Evolutionary conservation across 2,888 invertebrate genomes (phyloP).

Genomic region (Cerastoderma edule): DNA sequence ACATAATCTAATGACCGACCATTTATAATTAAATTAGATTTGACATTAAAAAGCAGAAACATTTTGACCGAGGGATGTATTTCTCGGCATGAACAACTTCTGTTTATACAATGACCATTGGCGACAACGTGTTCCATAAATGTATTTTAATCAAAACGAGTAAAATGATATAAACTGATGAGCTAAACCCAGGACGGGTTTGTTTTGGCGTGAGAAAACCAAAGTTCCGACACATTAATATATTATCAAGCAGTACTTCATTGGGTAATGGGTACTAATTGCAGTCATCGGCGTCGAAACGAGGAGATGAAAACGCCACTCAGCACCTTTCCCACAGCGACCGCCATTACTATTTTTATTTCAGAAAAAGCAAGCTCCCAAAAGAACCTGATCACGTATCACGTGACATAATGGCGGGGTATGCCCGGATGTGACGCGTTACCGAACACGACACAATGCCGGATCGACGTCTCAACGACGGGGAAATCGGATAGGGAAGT

Average conservation of each 20-base stretch:
- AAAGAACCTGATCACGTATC: constrained; percentile 35
- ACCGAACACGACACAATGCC: constrained; percentile 6
- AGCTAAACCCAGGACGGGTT: no score
- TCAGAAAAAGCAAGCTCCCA: constrained; percentile 9
- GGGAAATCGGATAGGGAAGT: constrained; percentile 20
- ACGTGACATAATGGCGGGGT: constrained; percentile 52
- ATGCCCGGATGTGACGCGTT: constrained; percentile 45
- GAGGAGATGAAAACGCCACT: constrained; percentile 15
- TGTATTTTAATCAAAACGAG: no score
- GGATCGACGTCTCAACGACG: constrained; percentile 14
- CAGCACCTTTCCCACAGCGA: constrained; percentile 2
- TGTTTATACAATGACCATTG: no score
- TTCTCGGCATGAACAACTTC: no score
- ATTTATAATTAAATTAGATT: no score
- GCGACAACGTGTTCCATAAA: no score
- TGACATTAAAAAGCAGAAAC: no score
- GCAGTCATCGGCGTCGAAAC: not conserved
- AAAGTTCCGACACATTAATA: not conserved
- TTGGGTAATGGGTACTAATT: constrained; percentile 2
- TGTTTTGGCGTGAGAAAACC: constrained; percentile 10
- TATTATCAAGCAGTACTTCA: constrained; percentile 1
- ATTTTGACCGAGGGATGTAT: no score
- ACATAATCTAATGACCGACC: no score
- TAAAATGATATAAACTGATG: no score
- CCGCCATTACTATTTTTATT: not conserved